A percentile compares a stretch with the other conserved stretches of the same genome.
Evolutionary conservation across 1,140 invertebrate genomes (phyloP).

Genomic region (Muscidifurax raptorellus): DNA sequence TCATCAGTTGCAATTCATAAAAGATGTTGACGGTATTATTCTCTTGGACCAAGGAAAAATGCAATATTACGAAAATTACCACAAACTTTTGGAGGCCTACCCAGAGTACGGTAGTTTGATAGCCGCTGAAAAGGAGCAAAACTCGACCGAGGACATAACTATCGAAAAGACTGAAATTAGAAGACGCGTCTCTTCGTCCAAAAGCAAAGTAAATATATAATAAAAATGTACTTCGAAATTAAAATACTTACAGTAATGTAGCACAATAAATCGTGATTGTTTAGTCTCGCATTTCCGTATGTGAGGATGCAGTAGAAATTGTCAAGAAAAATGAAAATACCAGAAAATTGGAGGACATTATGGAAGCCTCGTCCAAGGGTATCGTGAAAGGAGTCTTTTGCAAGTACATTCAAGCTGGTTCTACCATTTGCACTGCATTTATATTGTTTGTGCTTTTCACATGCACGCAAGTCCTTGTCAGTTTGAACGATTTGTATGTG

Average conservation of each 20-base stretch:
- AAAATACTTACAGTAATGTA: slow-evolving; percentile 15
- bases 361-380: slow-evolving; percentile 78
- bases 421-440: slow-evolving; percentile 76
- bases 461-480: slow-evolving; percentile 79
- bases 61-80: slow-evolving; percentile 72
- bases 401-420: slow-evolving; percentile 80
- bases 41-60: slow-evolving; percentile 83
- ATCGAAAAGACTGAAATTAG: slow-evolving; percentile 58
- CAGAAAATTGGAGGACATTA: slow-evolving; percentile 73
- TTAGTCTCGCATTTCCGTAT: slow-evolving; percentile 57
- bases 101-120: slow-evolving; percentile 67
- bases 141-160: slow-evolving; percentile 65
- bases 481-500: slow-evolving; percentile 82
- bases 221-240: neutral
- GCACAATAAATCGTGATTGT: slow-evolving; percentile 1
- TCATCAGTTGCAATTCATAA: slow-evolving; percentile 91
- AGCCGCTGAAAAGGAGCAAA: slow-evolving; percentile 63
- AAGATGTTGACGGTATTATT: slow-evolving; percentile 86
- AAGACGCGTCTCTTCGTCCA: slow-evolving; percentile 67
- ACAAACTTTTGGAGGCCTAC: slow-evolving; percentile 75
- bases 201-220: slow-evolving; percentile 65
- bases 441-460: slow-evolving; percentile 76
- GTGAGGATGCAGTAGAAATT: slow-evolving; percentile 65
- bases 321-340: slow-evolving; percentile 79
- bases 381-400: slow-evolving; percentile 80